A percentile compares a stretch with the other conserved stretches of the same genome.
Evolutionary conservation across 1,140 invertebrate species (phyloP).

Genomic region (Subanguina moxae): DNA sequence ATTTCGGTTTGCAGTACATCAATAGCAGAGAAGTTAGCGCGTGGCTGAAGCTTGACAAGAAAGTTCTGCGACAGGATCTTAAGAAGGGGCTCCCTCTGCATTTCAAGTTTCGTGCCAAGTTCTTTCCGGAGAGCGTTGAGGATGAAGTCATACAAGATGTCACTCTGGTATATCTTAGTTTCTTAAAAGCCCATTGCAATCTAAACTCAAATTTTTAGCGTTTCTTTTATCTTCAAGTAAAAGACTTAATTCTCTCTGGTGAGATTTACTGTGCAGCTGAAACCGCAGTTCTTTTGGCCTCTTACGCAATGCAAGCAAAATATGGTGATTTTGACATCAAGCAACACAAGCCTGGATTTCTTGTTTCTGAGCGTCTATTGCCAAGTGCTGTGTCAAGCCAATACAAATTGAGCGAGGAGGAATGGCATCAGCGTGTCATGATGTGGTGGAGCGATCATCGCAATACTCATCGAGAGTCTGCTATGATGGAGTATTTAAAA

Average conservation of each 20-base stretch:
- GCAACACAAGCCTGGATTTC: constrained; percentile 74
- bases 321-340: constrained; percentile 82
- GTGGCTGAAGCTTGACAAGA: constrained; percentile 97
- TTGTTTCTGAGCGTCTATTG: constrained; percentile 83
- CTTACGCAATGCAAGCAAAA: constrained; percentile 94
- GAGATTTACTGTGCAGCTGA: constrained; percentile 65
- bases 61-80: constrained; percentile 74
- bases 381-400: constrained; percentile 87
- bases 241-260: constrained; percentile 66
- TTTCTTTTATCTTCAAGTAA: constrained; percentile 68
- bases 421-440: constrained; percentile 93
- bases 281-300: constrained; percentile 91
- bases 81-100: constrained; percentile 93
- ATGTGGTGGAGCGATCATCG: constrained; percentile 91
- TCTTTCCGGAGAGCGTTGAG: constrained; percentile 81
- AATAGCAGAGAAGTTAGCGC: constrained; percentile 94
- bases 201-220: constrained; percentile 58
- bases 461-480: constrained; percentile 76
- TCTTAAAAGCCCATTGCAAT: neutral
- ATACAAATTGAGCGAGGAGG: constrained; percentile 90
- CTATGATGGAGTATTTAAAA: constrained; percentile 75
- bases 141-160: constrained; percentile 32
- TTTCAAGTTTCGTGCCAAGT: constrained; percentile 98
- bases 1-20: constrained; percentile 97
- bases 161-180: constrained; percentile 18